Base-by-base conservation (phyloP, 1,140 invertebrate genomes). In the Heliconius himera region DNA sequence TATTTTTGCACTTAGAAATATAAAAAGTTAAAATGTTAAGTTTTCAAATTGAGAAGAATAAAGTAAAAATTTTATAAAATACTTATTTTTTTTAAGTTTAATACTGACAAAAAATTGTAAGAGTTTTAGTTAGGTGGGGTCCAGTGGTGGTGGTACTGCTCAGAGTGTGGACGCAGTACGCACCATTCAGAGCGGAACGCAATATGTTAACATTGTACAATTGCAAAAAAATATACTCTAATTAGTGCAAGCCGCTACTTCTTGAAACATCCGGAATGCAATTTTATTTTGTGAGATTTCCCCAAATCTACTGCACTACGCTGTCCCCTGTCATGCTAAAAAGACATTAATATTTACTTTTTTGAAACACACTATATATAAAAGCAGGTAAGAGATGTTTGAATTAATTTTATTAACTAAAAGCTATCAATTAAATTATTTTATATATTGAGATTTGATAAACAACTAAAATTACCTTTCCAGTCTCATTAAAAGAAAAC, bases 101-200 rank as follows among this genome's bases (percentile, higher is more conserved):
- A 26, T 26, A 60, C 11, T 60, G 20, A 60, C 8, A 60, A 26
- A 26, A 60, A 60, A 60, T 60, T 26, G 56, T 66, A 29, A 26
- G 11, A 66, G 22, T 66, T 60, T 60, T 20, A 66, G 11, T 22
- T 29, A 66, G 60, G 60, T 66, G 22, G 22, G 26, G 11, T 29
- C 3, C 22, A n/a, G 26, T 16, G 60, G 60, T 66, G 54, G 54
- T 60, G 54, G 54, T 8, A 22, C 20, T n/a, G 8, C 54, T 9
- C 54, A 11, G 51, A 56, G 26, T 29, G 60, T 29, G 13, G 16
- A 66, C 60, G 11, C 11, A 9, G 54, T 66, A 29, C 75, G 22
- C 76, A 70, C 66, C 74, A 82, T 82, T 82, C 78, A 80, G 81
- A 82, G 81, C 81, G 77, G 78, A 82, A 82, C 81, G 78, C 51